A percentile compares a stretch with the other conserved stretches of the same genome.
Conservation (phyloP, 2,888 invertebrate species). For the Drosophila atripex region DNA sequence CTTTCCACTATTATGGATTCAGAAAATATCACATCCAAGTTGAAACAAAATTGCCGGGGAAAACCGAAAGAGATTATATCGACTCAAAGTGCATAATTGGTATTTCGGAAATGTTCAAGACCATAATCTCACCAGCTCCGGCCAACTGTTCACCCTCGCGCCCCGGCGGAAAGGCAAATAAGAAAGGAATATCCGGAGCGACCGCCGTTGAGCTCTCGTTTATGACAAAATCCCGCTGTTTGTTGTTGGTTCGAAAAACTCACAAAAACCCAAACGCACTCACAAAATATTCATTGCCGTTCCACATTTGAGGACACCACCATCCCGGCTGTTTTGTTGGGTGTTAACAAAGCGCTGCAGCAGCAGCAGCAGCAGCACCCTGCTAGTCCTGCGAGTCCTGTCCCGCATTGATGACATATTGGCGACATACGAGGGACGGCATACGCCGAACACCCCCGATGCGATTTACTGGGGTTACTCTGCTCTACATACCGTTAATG, state of each 20-base stretch:
- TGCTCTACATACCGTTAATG: slow-evolving; percentile 76
- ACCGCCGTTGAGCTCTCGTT: slow-evolving; percentile 33
- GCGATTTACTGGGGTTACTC: slow-evolving; percentile 47
- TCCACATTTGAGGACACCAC: slow-evolving; percentile 47
- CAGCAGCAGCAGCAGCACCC: not conserved
- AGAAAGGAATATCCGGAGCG: slow-evolving; percentile 38
- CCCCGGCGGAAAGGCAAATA: slow-evolving; percentile 30
- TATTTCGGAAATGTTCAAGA: not conserved
- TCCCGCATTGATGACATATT: slow-evolving; percentile 77
- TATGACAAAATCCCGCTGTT: slow-evolving; percentile 69
- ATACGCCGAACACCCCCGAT: slow-evolving; percentile 22
- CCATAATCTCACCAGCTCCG: not conserved
- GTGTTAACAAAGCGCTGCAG: slow-evolving; percentile 41
- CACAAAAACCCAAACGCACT: slow-evolving; percentile 15
- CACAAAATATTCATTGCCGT: slow-evolving; percentile 56
- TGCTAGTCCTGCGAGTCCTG: slow-evolving; percentile 30
- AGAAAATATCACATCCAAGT: too few species aligned
- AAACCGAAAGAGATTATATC: not conserved
- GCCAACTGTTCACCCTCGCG: slow-evolving; percentile 10
- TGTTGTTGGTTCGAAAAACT: slow-evolving; percentile 45
- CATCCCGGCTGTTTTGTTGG: slow-evolving; percentile 25
- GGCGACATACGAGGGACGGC: slow-evolving; percentile 40
- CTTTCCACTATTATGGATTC: too few species aligned
- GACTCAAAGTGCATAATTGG: not conserved
- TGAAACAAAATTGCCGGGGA: not conserved